Percentiles rank a stretch among this genome's conserved stretches.
phyloP scores from a whole-genome alignment of 2,113 vertebrate species.

The Menura novaehollandiae region DNA sequence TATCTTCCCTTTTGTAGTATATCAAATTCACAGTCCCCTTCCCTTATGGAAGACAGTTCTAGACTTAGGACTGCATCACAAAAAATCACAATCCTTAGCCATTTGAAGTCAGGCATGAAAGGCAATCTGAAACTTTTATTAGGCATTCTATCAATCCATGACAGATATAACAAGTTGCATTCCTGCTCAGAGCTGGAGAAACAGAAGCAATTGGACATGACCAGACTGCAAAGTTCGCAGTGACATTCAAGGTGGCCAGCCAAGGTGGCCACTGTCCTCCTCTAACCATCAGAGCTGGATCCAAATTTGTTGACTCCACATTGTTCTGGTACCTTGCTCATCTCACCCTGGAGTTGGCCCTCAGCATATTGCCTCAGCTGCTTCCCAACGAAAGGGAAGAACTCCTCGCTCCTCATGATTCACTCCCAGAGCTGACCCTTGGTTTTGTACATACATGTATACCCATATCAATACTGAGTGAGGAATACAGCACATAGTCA shows the following conservation, averaged over 20 bases:
- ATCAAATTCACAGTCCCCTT: not conserved
- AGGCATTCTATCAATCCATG: not conserved
- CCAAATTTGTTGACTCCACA: fast-evolving
- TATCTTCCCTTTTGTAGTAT: not conserved
- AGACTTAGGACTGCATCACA: not conserved
- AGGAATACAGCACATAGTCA: not conserved
- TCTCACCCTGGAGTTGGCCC: fast-evolving
- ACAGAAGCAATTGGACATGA: not conserved
- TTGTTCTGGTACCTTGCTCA: not conserved
- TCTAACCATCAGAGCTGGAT: not conserved
- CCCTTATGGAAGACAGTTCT: not conserved
- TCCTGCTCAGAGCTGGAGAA: not conserved
- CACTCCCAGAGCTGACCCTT: not conserved
- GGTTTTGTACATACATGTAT: not conserved
- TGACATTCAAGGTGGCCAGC: not conserved
- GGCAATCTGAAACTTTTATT: not conserved
- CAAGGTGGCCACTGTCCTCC: not conserved
- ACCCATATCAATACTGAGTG: not conserved
- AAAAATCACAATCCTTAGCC: not conserved
- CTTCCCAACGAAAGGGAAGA: not conserved
- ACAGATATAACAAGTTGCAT: not conserved
- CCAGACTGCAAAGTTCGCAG: not conserved
- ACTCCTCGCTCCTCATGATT: not conserved
- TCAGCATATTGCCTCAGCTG: not conserved
- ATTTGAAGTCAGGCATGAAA: not conserved